Percentiles rank a stretch among this genome's conserved stretches.
These are phyloP conservation scores for Haliaeetus leucogaster DNA, from an alignment of 2,113 vertebrate genomes.

Conservation along the genomic window DNA sequence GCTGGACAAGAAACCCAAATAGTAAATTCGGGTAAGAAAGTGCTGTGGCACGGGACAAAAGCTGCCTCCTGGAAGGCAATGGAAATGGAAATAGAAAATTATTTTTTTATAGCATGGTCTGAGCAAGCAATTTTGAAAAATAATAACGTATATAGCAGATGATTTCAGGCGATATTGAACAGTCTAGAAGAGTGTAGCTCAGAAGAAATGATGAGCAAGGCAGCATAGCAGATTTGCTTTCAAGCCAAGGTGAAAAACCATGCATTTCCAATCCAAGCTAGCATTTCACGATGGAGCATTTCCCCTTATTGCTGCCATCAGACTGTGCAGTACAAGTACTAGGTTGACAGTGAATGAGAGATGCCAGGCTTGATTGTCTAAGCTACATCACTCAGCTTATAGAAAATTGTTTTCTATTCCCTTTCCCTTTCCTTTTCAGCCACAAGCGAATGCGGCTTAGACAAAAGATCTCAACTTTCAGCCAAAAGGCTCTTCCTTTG, in stretches of 20 bases:
- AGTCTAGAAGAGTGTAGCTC: not conserved
- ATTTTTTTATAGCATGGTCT: not conserved
- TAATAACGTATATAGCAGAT: not conserved
- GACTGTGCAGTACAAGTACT: not conserved
- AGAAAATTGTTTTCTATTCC: not conserved
- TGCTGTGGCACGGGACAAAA: not conserved
- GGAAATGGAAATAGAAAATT: not conserved
- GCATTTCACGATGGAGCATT: not conserved
- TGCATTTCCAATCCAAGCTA: not conserved
- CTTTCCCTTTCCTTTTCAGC: not conserved
- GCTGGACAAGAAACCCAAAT: not conserved
- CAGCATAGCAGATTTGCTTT: not conserved
- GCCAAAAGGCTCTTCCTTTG: not conserved
- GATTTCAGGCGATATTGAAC: slow-evolving; percentile 24
- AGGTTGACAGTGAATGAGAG: not conserved
- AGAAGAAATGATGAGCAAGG: not conserved
- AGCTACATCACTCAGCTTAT: not conserved
- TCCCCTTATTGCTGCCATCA: not conserved
- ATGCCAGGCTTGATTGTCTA: not conserved
- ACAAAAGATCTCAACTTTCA: not conserved
- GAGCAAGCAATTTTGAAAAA: slow-evolving; percentile 1
- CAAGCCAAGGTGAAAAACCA: not conserved
- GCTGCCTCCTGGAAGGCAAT: not conserved
- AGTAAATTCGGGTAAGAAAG: not conserved
- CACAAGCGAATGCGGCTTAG: not conserved